phyloP scores from a whole-genome alignment of 1,140 invertebrate species.

The Pseudomyrmex dendroicus region DNA sequence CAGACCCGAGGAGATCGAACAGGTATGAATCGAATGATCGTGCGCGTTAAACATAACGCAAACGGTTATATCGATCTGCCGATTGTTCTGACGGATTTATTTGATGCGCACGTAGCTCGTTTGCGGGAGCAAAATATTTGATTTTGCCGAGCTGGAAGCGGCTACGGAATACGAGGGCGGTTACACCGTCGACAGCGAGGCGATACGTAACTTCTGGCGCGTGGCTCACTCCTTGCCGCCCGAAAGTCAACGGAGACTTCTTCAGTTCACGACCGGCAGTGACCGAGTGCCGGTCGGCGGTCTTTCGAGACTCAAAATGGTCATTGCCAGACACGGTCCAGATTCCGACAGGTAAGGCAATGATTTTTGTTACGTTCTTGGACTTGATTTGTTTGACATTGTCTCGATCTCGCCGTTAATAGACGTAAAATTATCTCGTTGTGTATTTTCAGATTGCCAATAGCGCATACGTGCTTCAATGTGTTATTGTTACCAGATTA shows the following conservation, averaged over 20 bases:
- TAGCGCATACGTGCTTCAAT: constrained; percentile 98
- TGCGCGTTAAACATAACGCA: neutral
- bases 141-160: constrained; percentile 95
- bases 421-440: constrained; percentile 11
- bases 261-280: constrained; percentile 96
- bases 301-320: constrained; percentile 94
- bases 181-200: constrained; percentile 93
- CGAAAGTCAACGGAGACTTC: constrained; percentile 95
- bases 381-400: neutral
- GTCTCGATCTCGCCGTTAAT: neutral
- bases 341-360: constrained; percentile 88
- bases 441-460: constrained; percentile 87
- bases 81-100: constrained; percentile 16
- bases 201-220: constrained; percentile 96
- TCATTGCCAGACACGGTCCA: constrained; percentile 91
- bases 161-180: constrained; percentile 97
- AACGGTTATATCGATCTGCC: neutral
- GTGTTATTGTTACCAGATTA: constrained; percentile 97
- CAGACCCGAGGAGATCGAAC: constrained; percentile 96
- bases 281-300: constrained; percentile 97
- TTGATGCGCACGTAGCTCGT: constrained; percentile 85
- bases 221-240: constrained; percentile 94
- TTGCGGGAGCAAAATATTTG: constrained; percentile 94
- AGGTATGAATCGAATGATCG: constrained; percentile 74
- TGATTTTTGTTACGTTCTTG: too few relatives aligned